These are phyloP conservation scores for Sceliomorpha sp. DNA, from an alignment of 2,888 invertebrate genomes.

Conservation along the genomic window DNA sequence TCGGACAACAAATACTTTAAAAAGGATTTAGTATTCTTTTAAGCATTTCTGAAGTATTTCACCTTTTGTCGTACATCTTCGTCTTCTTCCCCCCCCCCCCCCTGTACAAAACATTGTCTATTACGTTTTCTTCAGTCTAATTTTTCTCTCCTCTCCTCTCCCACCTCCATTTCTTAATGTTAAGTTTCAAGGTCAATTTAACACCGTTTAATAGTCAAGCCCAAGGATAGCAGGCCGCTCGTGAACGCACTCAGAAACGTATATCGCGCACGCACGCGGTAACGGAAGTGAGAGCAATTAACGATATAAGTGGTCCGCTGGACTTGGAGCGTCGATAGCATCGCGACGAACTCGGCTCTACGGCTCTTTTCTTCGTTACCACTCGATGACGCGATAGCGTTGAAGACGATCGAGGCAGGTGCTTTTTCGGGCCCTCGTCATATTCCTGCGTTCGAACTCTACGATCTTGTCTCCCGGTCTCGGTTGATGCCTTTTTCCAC, in stretches of 20 bases:
- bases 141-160: conserved; percentile 35
- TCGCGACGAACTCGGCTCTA: conserved; percentile 69
- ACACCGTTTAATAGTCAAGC: conserved; percentile 54
- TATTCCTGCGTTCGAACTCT: conserved; percentile 74
- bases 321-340: conserved; percentile 74
- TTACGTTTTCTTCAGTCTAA: conserved; percentile 15
- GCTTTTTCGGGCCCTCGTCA: conserved; percentile 76
- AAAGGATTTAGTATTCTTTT: too few species aligned
- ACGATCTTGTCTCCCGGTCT: conserved; percentile 45
- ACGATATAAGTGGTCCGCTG: conserved; percentile 81
- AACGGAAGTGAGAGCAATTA: conserved; percentile 80
- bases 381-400: conserved; percentile 73
- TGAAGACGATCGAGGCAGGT: conserved; percentile 70
- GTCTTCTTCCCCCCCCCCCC: too few species aligned
- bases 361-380: conserved; percentile 68
- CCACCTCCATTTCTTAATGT: conserved; percentile 40
- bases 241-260: conserved; percentile 49
- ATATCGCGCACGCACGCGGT: conserved; percentile 64
- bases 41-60: too few species aligned
- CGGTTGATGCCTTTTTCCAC: conserved; percentile 25
- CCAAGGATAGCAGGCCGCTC: conserved; percentile 43
- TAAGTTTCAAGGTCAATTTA: conserved; percentile 57
- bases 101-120: too few species aligned
- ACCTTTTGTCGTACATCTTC: too few species aligned
- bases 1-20: too few species aligned